Percentiles rank a stretch among this genome's conserved stretches.
phyloP scores from a whole-genome alignment of 2,797 vertebrate genomes.

The Tolypeutes matacus region DNA sequence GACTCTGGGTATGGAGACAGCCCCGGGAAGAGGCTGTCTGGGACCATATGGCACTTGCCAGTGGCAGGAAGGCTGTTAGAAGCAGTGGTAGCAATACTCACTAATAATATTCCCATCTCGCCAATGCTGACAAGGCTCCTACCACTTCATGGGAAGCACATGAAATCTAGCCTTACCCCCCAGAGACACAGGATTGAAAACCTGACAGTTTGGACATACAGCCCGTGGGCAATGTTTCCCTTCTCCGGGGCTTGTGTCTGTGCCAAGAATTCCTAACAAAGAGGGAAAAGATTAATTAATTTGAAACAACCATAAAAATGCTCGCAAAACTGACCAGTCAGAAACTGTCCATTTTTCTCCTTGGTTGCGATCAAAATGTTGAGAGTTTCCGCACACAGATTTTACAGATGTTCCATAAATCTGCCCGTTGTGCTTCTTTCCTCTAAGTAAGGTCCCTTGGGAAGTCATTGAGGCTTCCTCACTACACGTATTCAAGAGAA shows the following conservation, averaged over 20 bases:
- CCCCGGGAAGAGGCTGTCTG: neutral
- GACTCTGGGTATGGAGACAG: neutral
- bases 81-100: neutral
- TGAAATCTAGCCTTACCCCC: conserved; percentile 71
- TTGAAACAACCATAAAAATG: conserved; percentile 76
- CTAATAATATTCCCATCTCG: neutral
- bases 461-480: conserved; percentile 83
- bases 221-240: conserved; percentile 80
- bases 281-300: conserved; percentile 80
- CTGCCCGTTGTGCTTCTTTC: conserved; percentile 71
- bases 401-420: conserved; percentile 78
- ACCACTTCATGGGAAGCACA: neutral
- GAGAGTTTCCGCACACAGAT: conserved; percentile 73
- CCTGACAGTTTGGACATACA: conserved; percentile 83
- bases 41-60: neutral
- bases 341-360: conserved; percentile 77
- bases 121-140: conserved; percentile 41
- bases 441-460: conserved; percentile 82
- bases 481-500: conserved; percentile 81
- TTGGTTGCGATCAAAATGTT: conserved; percentile 76
- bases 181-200: conserved; percentile 74
- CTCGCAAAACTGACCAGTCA: conserved; percentile 59
- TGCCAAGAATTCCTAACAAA: conserved; percentile 84
- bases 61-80: neutral
- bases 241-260: conserved; percentile 72